Evolutionary conservation across 1,140 invertebrate genomes (phyloP), one percentile per base, ranked within the genome.

Genomic region (Drosophila bifasciata): DNA sequence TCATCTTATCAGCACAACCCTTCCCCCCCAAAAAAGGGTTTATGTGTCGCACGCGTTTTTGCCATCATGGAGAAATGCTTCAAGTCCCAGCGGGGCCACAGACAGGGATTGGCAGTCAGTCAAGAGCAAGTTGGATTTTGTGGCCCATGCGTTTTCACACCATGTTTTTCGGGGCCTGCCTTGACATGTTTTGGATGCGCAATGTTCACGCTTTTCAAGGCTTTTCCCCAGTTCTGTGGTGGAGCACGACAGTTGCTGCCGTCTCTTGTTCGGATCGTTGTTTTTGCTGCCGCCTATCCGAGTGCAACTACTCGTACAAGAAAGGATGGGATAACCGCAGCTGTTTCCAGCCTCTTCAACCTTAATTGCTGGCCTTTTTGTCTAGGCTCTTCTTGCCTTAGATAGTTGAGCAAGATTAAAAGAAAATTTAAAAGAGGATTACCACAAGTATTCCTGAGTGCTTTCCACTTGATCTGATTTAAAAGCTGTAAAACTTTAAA

Each of bases 1-100:
- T 85, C 81, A 85, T 79, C 86, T 85, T 86, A 77, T 85, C 81
- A 74, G 75, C 28, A 7, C 23, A 1, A 6, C 23, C 6, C 1
- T 5, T 1, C 23, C 23, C 23, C 53, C 46, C 52, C 61, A 36
- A 60, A 56, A 85, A 77, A 76, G 81, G 80, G 81, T 76, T 76
- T 69, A 74, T 83, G 79, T 74, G 74, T 75, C 36, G 69, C 69
- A 21, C 43, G 78, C 44, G 73, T 63, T 83, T 81, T 57, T 59
- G 69, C 43, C 75, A 74, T 70, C 70, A 51, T 49, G 23, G 49
- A 39, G 71, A 59, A 41, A 53, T 45, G 56, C 40, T 57, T 48
- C 53, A 28, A 63, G 53, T 48, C 43, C 28, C 61, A 39, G 28
- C 43, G 63, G 66, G 48, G 32, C 56, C 9, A 36, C 32, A 36